phyloP scores from a whole-genome alignment of 2,888 invertebrate species.

The Epinotia ramella region DNA sequence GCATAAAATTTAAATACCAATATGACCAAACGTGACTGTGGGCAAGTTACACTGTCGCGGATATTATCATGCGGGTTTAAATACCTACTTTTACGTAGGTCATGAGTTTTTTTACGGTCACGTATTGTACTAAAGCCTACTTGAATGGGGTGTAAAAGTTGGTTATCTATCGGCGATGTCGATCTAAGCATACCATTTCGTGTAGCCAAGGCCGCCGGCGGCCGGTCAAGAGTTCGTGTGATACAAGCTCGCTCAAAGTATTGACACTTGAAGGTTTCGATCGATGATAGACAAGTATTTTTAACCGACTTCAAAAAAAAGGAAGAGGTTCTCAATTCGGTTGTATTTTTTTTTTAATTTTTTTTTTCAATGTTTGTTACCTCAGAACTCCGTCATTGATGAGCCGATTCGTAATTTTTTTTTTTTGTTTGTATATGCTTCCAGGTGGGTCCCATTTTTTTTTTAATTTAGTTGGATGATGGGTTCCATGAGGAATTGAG shows the following conservation, averaged over 20 bases:
- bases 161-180: constrained; percentile 33
- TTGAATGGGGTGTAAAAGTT: constrained; percentile 32
- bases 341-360: too few relatives aligned
- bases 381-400: too few relatives aligned
- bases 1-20: not conserved
- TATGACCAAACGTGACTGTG: not conserved
- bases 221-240: constrained; percentile 24
- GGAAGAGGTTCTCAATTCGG: too few relatives aligned
- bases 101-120: constrained; percentile 25
- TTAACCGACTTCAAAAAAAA: too few relatives aligned
- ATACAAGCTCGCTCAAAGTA: constrained; percentile 1
- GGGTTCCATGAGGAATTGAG: too few relatives aligned
- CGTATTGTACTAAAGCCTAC: constrained; percentile 32
- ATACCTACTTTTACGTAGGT: constrained; percentile 5
- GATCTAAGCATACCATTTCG: constrained; percentile 21
- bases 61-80: not conserved
- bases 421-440: too few relatives aligned
- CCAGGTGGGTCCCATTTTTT: too few relatives aligned
- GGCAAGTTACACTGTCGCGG: not conserved
- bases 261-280: not conserved
- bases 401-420: too few relatives aligned
- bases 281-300: too few relatives aligned
- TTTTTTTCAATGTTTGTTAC: too few relatives aligned
- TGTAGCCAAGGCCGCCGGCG: constrained; percentile 6
- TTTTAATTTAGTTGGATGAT: too few relatives aligned